Evolutionary conservation across 2,888 invertebrate species (phyloP).

Genomic region (Brenthis daphne): DNA sequence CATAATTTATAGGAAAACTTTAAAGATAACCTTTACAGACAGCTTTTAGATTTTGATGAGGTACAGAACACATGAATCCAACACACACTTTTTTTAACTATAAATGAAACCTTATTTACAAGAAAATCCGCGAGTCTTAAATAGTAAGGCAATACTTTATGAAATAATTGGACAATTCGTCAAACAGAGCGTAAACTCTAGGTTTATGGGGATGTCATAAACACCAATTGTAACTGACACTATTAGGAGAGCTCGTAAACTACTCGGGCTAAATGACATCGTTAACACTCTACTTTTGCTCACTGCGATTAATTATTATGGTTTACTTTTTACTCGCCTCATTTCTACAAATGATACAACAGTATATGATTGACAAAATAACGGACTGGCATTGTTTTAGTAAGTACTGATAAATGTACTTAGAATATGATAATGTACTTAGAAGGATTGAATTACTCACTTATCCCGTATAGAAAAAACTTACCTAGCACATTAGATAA

Average conservation of each 20-base stretch:
- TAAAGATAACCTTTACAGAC: no score
- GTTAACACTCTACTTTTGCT: constrained; percentile 33
- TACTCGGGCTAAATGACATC: constrained; percentile 28
- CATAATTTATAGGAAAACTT: no score
- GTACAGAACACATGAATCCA: no score
- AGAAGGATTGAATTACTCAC: no score
- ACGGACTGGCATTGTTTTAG: no score
- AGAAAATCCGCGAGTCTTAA: background rate
- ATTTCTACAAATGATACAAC: background rate
- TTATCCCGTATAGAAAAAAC: no score
- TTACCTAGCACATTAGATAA: no score
- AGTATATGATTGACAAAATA: no score
- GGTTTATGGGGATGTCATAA: constrained; percentile 41
- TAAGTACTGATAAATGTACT: no score
- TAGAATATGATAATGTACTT: no score
- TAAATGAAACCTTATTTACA: background rate
- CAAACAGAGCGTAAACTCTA: constrained; percentile 21
- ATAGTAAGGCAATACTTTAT: background rate
- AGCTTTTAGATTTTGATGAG: no score
- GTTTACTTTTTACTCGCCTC: background rate
- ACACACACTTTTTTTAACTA: background rate
- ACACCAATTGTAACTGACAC: constrained; percentile 45
- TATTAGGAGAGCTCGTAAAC: constrained; percentile 42
- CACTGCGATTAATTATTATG: constrained; percentile 15
- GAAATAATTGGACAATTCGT: constrained; percentile 20